phyloP scores from a whole-genome alignment of 2,797 vertebrate species.

The Syndactyla subalaris region DNA sequence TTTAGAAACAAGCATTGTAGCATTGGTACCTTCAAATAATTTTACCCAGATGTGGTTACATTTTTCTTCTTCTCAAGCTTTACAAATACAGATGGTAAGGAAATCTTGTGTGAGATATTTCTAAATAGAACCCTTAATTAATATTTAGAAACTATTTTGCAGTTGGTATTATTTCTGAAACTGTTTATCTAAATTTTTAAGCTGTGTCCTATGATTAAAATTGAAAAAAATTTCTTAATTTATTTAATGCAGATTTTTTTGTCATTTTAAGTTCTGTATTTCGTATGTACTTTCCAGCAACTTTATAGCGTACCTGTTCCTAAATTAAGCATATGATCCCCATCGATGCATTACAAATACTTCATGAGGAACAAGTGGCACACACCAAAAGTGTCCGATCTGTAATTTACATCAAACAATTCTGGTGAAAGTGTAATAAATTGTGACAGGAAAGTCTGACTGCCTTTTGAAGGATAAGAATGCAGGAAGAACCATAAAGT shows the following conservation, averaged over 20 bases:
- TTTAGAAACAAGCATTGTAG: constrained; percentile 69
- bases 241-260: neutral
- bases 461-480: neutral
- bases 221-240: neutral
- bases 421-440: neutral
- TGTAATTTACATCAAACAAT: neutral
- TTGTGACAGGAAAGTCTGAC: neutral
- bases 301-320: neutral
- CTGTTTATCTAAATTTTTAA: neutral
- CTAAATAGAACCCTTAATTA: constrained; percentile 36
- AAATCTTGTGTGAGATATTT: constrained; percentile 39
- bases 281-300: neutral
- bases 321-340: neutral
- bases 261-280: neutral
- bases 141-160: constrained; percentile 30
- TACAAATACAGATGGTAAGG: constrained; percentile 24
- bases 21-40: constrained; percentile 44
- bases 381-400: neutral
- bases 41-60: constrained; percentile 46
- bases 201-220: neutral
- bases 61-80: constrained; percentile 32
- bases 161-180: neutral
- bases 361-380: neutral
- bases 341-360: neutral
- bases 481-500: neutral